Percentiles rank a stretch among this genome's conserved stretches.
Evolutionary conservation across 2,113 vertebrate species (phyloP).

Genomic region (Athene noctua): DNA sequence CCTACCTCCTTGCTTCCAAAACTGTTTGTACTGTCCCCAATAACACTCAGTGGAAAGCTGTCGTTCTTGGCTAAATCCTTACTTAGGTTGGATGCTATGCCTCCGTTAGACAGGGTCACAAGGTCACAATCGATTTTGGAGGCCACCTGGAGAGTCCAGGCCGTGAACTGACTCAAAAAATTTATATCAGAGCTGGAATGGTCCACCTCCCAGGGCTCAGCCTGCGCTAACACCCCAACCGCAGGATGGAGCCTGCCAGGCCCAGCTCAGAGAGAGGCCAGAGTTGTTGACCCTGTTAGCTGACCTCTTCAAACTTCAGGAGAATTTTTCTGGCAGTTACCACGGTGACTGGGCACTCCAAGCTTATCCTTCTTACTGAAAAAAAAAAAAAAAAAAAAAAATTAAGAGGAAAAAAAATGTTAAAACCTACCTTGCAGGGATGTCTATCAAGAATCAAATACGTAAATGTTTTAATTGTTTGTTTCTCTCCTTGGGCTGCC

Average conservation of each 20-base stretch:
- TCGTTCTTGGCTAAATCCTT: slow-evolving; percentile 90
- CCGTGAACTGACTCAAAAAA: slow-evolving; percentile 98
- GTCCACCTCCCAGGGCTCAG: slow-evolving; percentile 85
- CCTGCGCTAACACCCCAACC: slow-evolving; percentile 72
- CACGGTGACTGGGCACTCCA: slow-evolving; percentile 95
- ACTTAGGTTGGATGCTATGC: slow-evolving; percentile 83
- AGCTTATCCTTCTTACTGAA: slow-evolving; percentile 94
- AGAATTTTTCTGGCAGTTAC: slow-evolving; percentile 99
- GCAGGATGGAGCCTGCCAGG: slow-evolving; percentile 77
- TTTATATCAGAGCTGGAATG: slow-evolving; percentile 91
- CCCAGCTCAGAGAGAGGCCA: slow-evolving; percentile 79
- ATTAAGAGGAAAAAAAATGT: slow-evolving; percentile 58
- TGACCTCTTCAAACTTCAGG: slow-evolving; percentile 99
- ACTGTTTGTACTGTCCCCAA: slow-evolving; percentile 81
- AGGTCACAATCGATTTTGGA: slow-evolving; percentile 97
- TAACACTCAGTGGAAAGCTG: slow-evolving; percentile 86
- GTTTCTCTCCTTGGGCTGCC: background rate
- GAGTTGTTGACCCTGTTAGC: slow-evolving; percentile 88
- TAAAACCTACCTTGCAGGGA: slow-evolving; percentile 72
- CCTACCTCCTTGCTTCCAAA: slow-evolving; percentile 75
- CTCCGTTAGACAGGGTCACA: slow-evolving; percentile 91
- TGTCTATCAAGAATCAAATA: slow-evolving; percentile 44
- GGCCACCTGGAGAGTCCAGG: slow-evolving; percentile 96
- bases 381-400: slow-evolving; percentile 74
- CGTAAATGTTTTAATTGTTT: slow-evolving; percentile 32